Percentiles rank a stretch among this genome's conserved stretches.
Evolutionary conservation across 2,888 invertebrate genomes (phyloP).

Genomic region (Neoscelio sp.): DNA sequence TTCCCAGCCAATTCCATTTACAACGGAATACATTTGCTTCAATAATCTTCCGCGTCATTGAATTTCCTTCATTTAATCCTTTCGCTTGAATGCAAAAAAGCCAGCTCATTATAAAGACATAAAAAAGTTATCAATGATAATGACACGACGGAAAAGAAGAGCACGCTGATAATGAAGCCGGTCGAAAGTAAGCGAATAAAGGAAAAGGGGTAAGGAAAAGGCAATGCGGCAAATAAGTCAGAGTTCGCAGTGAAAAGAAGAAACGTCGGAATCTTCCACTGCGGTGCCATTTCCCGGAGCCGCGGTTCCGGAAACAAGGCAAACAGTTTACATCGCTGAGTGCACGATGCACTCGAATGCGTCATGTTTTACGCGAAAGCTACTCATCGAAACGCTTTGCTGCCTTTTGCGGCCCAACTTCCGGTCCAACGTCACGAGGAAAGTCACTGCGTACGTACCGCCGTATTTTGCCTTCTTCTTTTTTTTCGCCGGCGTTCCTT

Average conservation of each 20-base stretch:
- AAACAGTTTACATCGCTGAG: constrained; percentile 77
- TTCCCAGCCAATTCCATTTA: too few species aligned
- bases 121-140: constrained; percentile 46
- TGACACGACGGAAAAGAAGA: constrained; percentile 17
- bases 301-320: constrained; percentile 74
- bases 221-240: constrained; percentile 29
- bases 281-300: constrained; percentile 72
- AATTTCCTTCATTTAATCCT: neutral
- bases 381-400: constrained; percentile 60
- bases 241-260: constrained; percentile 48
- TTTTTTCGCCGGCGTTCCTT: constrained; percentile 69
- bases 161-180: constrained; percentile 15
- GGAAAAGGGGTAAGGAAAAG: constrained; percentile 23
- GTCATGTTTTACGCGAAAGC: constrained; percentile 56
- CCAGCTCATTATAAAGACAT: constrained; percentile 19
- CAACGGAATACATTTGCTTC: too few species aligned
- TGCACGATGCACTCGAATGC: constrained; percentile 62
- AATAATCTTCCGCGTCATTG: constrained; percentile 24
- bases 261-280: constrained; percentile 56
- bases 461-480: constrained; percentile 31
- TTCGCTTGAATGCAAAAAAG: neutral
- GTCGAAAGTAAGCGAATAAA: constrained; percentile 21
- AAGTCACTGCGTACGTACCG: constrained; percentile 52
- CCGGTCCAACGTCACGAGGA: constrained; percentile 60
- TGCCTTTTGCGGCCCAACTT: constrained; percentile 64